Percentiles rank a stretch among this genome's conserved stretches.
phyloP scores from a whole-genome alignment of 2,113 vertebrate species.

The Daphoenositta chrysoptera region DNA sequence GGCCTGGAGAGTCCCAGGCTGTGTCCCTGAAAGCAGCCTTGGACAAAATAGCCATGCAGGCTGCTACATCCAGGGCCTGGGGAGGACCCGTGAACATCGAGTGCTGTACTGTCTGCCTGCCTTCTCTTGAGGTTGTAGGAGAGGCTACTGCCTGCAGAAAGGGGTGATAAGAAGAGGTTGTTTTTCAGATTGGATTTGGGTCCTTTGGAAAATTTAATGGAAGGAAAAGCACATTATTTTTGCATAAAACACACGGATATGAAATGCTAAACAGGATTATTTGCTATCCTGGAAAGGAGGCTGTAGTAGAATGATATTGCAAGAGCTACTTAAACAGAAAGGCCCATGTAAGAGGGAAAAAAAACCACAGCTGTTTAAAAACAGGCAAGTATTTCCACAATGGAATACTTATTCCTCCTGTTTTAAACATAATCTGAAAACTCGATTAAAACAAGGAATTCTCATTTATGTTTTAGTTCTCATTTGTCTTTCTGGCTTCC shows the following conservation, averaged over 20 bases:
- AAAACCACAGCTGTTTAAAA: not conserved
- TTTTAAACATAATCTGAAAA: not conserved
- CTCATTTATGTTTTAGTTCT: not conserved
- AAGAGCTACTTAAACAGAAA: not conserved
- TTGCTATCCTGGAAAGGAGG: not conserved
- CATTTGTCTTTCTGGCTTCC: not conserved
- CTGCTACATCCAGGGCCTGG: not conserved
- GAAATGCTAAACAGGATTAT: not conserved
- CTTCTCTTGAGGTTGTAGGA: not conserved
- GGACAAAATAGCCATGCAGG: fast-evolving
- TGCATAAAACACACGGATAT: not conserved
- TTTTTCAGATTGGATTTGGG: not conserved
- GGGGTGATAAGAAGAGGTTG: not conserved
- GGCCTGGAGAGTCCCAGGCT: no score
- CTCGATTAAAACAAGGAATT: not conserved
- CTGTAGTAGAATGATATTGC: not conserved
- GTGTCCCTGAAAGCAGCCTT: fast-evolving
- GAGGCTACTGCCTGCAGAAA: not conserved
- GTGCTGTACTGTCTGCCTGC: not conserved
- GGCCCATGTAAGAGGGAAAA: not conserved
- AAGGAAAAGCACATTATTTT: not conserved
- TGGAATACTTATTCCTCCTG: not conserved
- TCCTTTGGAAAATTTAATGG: not conserved
- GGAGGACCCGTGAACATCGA: not conserved
- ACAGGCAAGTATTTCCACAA: not conserved